Percentiles rank a stretch among this genome's conserved stretches.
Evolutionary conservation across 2,888 invertebrate genomes (phyloP).

Genomic region (Theodoxus fluviatilis): DNA sequence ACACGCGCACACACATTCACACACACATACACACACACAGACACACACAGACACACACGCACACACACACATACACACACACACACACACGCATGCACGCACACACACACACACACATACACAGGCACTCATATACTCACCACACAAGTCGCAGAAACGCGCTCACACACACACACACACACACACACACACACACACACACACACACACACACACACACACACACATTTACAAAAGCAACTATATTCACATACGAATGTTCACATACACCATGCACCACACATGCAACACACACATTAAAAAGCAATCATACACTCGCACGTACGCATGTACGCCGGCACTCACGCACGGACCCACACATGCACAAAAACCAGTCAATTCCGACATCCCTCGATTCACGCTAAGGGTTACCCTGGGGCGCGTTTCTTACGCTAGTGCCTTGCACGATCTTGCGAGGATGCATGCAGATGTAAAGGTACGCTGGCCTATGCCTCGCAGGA

Average conservation of each 20-base stretch:
- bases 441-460: too few relatives aligned
- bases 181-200: conserved; percentile 7
- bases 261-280: background rate
- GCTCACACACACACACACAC: background rate
- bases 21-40: background rate
- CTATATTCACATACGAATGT: conserved; percentile 17
- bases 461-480: too few relatives aligned
- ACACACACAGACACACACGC: background rate
- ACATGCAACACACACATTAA: background rate
- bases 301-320: conserved; percentile 1
- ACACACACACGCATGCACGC: too few relatives aligned
- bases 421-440: background rate
- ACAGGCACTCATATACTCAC: too few relatives aligned
- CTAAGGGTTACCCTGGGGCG: background rate
- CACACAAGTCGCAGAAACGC: background rate
- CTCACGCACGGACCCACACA: background rate
- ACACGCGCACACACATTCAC: conserved; percentile 8
- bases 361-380: background rate
- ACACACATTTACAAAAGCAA: conserved; percentile 16
- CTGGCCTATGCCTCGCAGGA: too few relatives aligned
- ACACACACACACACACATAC: too few relatives aligned
- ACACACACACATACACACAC: too few relatives aligned
- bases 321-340: background rate
- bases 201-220: conserved; percentile 13
- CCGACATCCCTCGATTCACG: too few relatives aligned